Evolutionary conservation across 92 coral and sea anemone genomes (phyloP), one percentile per base, ranked within the genome.

Genomic region (Bergia puertoricense): DNA sequence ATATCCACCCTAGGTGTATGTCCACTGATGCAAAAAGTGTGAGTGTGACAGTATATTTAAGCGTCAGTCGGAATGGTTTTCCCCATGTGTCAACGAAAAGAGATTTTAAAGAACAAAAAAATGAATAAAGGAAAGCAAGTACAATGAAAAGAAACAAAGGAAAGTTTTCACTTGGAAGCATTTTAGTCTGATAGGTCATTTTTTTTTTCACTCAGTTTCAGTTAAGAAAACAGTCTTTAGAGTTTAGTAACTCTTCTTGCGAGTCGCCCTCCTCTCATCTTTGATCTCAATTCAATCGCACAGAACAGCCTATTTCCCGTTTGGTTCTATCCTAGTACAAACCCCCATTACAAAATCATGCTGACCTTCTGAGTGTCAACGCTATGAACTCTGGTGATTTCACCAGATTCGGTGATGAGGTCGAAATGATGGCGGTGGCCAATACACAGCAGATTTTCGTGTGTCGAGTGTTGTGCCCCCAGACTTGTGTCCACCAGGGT

Each of bases 351-450:
- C 76, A 0, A 30, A 16, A 5, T 22, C 1, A 37, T 16, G 0
- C 40, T 8, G 54, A 93, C 98, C 98, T 95, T 95, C 68, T 88
- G 98, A 4, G 92, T 89, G 81, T 93, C 94, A 57, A 91, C 90
- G 66, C 85, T 90, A 88, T 96, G 97, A 80, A 96, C 82, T 80
- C 95, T 91, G 48, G 93, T 92, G 46, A 85, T 85, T 43, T 95
- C 95, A 36, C 98, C 98, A 51, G 96, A 77, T 8, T 86, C 90
- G 40, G 88, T 91, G 56, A 96, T 91, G 68, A 96, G 90, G 82
- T 96, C 99, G 89, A 95, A 96, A 57, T 93, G 92, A 86, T 95
- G 86, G 75, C 95, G 94, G 88, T 92, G 91, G 2, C 98, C 99
- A 45, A 94, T 96, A 81, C 99, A 96, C 7, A 95, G 59, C 59